Percentiles rank a stretch among this genome's conserved stretches.
phyloP scores from a whole-genome alignment of 2,888 invertebrate species.

The Adineta ricciae region DNA sequence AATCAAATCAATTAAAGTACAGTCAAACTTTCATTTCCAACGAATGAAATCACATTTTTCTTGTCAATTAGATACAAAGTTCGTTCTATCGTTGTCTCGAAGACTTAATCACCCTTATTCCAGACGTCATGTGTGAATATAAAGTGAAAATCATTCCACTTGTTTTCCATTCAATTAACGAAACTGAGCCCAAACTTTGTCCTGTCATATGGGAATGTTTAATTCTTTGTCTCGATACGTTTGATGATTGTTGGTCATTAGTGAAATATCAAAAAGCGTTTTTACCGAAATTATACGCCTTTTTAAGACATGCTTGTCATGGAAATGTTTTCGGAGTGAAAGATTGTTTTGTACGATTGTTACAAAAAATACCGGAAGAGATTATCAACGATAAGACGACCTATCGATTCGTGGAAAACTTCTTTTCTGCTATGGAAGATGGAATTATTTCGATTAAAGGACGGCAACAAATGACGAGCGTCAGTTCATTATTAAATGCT shows the following conservation, averaged over 20 bases:
- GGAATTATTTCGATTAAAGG: conserved; percentile 2
- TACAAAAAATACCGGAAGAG: neutral
- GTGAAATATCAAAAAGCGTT: conserved; percentile 66
- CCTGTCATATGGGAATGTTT: conserved; percentile 25
- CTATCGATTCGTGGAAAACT: neutral
- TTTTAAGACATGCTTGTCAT: conserved; percentile 51
- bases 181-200: conserved; percentile 24
- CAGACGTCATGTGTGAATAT: neutral
- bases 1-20: conserved; percentile 37
- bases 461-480: neutral
- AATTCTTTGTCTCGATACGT: conserved; percentile 20
- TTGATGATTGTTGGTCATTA: conserved; percentile 53
- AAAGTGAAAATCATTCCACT: conserved; percentile 27
- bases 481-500: conserved; percentile 1
- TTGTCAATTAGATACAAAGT: conserved; percentile 42
- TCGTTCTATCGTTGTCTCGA: conserved; percentile 57
- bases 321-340: conserved; percentile 14
- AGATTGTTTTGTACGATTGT: neutral
- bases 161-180: conserved; percentile 28
- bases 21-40: neutral
- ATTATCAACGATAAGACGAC: neutral
- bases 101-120: neutral
- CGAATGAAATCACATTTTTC: neutral
- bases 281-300: conserved; percentile 61
- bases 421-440: conserved; percentile 3